Base-by-base conservation (phyloP, 2,797 vertebrate species). In the Sylvilagus floridanus region DNA sequence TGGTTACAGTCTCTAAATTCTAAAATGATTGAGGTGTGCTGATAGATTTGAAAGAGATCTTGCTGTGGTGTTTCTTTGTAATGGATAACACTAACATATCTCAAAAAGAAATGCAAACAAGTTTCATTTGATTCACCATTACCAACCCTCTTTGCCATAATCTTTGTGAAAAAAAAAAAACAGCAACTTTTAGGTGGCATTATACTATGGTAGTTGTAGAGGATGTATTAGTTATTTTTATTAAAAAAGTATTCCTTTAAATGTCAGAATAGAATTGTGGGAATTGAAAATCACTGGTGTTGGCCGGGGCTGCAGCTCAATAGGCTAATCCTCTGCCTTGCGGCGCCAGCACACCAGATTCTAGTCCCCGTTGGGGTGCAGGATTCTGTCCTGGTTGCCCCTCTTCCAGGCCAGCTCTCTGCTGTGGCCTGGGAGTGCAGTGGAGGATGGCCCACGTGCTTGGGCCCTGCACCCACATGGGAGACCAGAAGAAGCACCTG, bases 241-340 rank as follows among this genome's bases (percentile, higher is more conserved):
- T 83, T 65, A 71, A n/a, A 26, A 37, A 84, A 87, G 42, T 95
- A 62, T 90, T 95, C 9, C 9, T 75, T 66, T 57, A 96, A 82
- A 47, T 75, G 88, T 88, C 68, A 96, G 37, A 21, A 42, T 24
- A 69, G 2, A 47, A 35, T 89, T 96, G 24, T 85, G 35, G 89
- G 35, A 92, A 91, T 73, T 84, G 32, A 94, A 77, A 63, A 85
- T 95, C 91, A 68, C 19, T 91, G 42, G 22, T 92, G 54, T 69
- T 95, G 35, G 35, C 35, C 35, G 4, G 35, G 35, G 35, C 35
- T 35, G 35, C 35, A 4, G 35, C 35, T 35, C 35, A 35, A 35
- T 35, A 35, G 35, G 35, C 35, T 35, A 35, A 35, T 35, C 35
- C 35, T 35, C 35, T 4, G 35, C 35, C 35, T 35, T 2, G 35